Evolutionary conservation across 2,797 vertebrate genomes (phyloP), one percentile per base, ranked within the genome.

Genomic region (Champsocephalus gunnari): DNA sequence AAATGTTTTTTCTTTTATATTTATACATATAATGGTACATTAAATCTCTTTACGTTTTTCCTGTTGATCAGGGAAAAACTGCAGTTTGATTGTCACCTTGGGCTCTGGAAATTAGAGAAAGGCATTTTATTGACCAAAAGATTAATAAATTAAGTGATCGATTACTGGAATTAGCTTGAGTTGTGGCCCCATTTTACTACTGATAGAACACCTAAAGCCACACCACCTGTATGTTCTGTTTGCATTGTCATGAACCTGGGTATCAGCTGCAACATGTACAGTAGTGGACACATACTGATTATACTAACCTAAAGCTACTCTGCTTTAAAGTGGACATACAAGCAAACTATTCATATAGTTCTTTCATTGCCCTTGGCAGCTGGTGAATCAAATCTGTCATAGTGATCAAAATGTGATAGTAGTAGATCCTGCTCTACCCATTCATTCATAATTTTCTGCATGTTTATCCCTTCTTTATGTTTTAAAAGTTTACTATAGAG

Each of bases 171-270:
- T 34, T 10, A 28, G 7, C 9, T 3, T 34, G 34, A 3, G 17
- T 58, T 41, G 41, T 8, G 44, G 41, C 57, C n/a, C n/a, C 19
- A 9, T 69, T 62, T 68, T 45, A 62, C 63, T 10, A 3, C 71
- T 80, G 74, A 80, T 76, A 47, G 14, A 43, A 47, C 47, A 49
- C 38, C 71, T 16, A 67, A 56, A 63, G 38, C 66, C 59, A 24
- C 17, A 2, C 24, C 84, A 85, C 48, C 80, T 87, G 84, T 53
- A 76, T 57, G 57, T 12, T 24, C 19, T 49, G 47, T 66, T 19
- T 77, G 50, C 32, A 9, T 86, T 91, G 83, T 62, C 83, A 80
- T 72, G 62, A 19, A 38, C 63, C 34, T 38, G 53, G 75, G 24
- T 24, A 51, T 73, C 55, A 56, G 57, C 24, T 66, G 63, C 49